Percentiles rank a stretch among this genome's conserved stretches.
These are phyloP conservation scores for Trichonephila inaurata DNA, from an alignment of 1,140 invertebrate genomes.

Conservation along the genomic window DNA sequence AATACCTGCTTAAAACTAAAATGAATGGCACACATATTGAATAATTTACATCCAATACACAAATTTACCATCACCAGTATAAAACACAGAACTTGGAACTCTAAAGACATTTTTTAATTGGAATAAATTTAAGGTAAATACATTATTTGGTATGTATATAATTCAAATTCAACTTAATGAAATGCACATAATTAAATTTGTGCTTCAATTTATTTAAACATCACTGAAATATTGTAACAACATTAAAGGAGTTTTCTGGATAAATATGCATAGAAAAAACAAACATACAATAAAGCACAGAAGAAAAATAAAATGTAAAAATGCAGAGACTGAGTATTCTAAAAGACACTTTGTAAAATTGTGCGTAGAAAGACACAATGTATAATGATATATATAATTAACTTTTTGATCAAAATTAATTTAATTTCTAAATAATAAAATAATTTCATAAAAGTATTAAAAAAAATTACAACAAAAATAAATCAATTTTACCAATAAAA, in stretches of 20 bases:
- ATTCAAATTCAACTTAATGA: no score
- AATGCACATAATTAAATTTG: no score
- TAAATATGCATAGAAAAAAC: not conserved
- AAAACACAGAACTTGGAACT: not conserved
- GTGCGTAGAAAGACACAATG: slow-evolving; percentile 5
- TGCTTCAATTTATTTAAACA: no score
- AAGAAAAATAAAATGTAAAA: not conserved
- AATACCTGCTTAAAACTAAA: not conserved
- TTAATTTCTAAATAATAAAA: no score
- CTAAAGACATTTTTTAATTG: not conserved
- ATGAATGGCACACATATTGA: slow-evolving; percentile 35
- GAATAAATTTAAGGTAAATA: no score
- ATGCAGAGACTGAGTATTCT: not conserved
- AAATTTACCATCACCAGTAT: slow-evolving; percentile 14
- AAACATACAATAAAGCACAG: not conserved
- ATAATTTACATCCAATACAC: not conserved
- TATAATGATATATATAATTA: not conserved
- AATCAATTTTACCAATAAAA: no score
- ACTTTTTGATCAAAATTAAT: no score
- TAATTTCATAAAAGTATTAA: no score
- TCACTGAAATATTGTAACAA: no score
- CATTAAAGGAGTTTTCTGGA: no score
- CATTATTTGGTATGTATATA: no score
- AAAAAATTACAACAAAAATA: no score
- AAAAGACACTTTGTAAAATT: slow-evolving; percentile 3